A percentile compares a stretch with the other conserved stretches of the same genome.
Evolutionary conservation across 1,140 invertebrate genomes (phyloP).

Genomic region (Portunus trituberculatus): DNA sequence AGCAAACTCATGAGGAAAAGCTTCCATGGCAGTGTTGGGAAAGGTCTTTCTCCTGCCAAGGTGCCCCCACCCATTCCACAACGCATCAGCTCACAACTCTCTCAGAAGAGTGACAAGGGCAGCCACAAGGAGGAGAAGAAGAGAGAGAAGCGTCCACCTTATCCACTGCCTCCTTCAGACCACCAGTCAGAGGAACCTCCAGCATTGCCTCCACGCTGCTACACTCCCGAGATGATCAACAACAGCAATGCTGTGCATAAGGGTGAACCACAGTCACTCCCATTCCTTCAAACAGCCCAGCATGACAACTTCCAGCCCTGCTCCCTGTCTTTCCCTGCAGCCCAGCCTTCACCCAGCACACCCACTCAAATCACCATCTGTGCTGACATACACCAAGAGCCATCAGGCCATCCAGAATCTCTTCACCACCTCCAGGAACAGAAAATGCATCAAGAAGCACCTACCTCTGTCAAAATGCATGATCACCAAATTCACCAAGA

Average conservation of each 20-base stretch:
- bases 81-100: conserved; percentile 90
- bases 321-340: conserved; percentile 62
- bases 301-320: conserved; percentile 67
- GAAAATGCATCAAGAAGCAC: conserved; percentile 50
- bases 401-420: not conserved
- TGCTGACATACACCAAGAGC: conserved; percentile 78
- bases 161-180: conserved; percentile 71
- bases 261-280: conserved; percentile 73
- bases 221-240: conserved; percentile 75
- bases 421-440: conserved; percentile 60
- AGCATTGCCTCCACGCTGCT: conserved; percentile 76
- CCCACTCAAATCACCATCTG: conserved; percentile 77
- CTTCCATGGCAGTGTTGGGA: conserved; percentile 91
- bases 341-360: conserved; percentile 54
- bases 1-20: conserved; percentile 94
- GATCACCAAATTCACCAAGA: not conserved
- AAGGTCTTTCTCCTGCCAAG: conserved; percentile 87
- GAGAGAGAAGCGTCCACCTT: conserved; percentile 73
- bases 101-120: conserved; percentile 70
- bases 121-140: conserved; percentile 70
- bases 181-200: conserved; percentile 67
- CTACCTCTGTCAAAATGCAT: conserved; percentile 21
- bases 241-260: conserved; percentile 70
- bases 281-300: conserved; percentile 69
- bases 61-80: conserved; percentile 92